Evolutionary conservation across 2,113 vertebrate genomes (phyloP).

Genomic region (Syngnathus scovelli): DNA sequence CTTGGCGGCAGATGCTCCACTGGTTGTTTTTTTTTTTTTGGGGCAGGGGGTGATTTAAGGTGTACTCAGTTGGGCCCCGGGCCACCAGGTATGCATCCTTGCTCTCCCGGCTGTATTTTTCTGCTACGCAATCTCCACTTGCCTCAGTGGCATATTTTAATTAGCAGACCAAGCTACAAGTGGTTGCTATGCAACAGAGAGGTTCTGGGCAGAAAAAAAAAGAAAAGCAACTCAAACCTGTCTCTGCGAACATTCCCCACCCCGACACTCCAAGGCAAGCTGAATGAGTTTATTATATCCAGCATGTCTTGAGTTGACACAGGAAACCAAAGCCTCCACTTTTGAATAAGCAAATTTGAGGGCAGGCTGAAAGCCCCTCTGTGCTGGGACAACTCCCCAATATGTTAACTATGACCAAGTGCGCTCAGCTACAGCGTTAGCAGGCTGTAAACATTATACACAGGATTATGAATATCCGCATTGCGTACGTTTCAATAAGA

Average conservation of each 20-base stretch:
- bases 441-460: neutral
- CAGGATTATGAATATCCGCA: neutral
- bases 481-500: neutral
- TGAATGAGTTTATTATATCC: conserved; percentile 55
- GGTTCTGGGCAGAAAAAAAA: neutral
- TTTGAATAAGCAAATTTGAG: conserved; percentile 39
- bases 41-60: too few relatives aligned
- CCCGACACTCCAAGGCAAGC: conserved; percentile 4
- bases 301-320: conserved; percentile 29
- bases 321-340: conserved; percentile 39
- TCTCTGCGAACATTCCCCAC: neutral
- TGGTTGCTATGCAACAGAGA: conserved; percentile 1
- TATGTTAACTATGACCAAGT: conserved; percentile 5
- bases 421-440: neutral
- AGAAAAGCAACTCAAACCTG: neutral
- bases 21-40: too few relatives aligned
- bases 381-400: neutral
- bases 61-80: too few relatives aligned
- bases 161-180: neutral
- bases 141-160: neutral
- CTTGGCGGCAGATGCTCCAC: too few relatives aligned
- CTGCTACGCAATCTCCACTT: neutral
- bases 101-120: neutral
- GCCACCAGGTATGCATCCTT: neutral
- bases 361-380: neutral